Base-by-base conservation (phyloP, 2,797 vertebrate species). In the Cetoscarus ocellatus region DNA sequence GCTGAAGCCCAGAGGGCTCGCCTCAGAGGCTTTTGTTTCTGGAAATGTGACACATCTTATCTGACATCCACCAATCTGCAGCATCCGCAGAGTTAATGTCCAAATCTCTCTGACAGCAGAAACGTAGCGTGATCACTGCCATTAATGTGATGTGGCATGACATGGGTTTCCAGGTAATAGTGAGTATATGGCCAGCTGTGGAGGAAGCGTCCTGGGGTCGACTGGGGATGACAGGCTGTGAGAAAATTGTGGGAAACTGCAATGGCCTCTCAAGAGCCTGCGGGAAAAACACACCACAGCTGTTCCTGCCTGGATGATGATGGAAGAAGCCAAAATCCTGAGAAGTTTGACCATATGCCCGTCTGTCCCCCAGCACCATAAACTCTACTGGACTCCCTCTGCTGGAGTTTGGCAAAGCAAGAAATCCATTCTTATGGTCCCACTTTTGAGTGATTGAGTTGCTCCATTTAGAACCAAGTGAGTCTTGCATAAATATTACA, bases 61-160 rank as follows among this genome's bases (percentile, higher is more conserved):
- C 57, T 79, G 61, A 67, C 77, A 67, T 77, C 61, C 56, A 70
- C 44, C 10, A 58, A 75, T 52, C 39, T n/a, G 56, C 73, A 66
- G 75, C 49, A 65, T 57, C 48, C 42, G 83, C 17, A 50, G 38
- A 2, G 2, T 70, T 64, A 75, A 79, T 62, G 9, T 15, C 53
- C 40, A 77, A 54, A 84, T 83, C 60, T 79, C 40, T 63, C 50
- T 88, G 83, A 85, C 86, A 89, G 80, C 51, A 70, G 65, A 81
- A 66, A 72, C 52, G 62, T 60, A 67, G 43, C 74, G 77, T 90
- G 61, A 68, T 77, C 88, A 91, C 90, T 89, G 62, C 88, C 77
- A 82, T 75, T 62, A 85, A 57, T 67, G 57, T 76, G 67, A 66
- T 84, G 83, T 72, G 27, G 75, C 52, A 61, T 89, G 79, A 84